phyloP scores from a whole-genome alignment of 2,113 vertebrate genomes.

The Bufo bufo region DNA sequence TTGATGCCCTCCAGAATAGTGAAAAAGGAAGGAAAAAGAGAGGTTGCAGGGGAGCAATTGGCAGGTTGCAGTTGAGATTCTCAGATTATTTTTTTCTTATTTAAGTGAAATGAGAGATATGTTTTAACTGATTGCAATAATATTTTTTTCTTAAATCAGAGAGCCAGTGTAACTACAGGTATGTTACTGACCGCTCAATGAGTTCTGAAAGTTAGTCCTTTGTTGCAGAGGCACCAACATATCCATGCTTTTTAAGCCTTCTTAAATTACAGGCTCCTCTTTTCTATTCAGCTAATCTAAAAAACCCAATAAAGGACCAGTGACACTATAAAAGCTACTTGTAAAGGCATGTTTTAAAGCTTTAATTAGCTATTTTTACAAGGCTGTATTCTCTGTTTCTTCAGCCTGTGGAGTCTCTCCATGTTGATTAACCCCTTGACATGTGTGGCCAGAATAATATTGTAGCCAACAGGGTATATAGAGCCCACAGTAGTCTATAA shows the following conservation, averaged over 20 bases:
- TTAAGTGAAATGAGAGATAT: too few relatives aligned
- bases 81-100: too few relatives aligned
- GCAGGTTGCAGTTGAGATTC: too few relatives aligned
- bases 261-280: slow-evolving; percentile 75
- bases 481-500: background rate
- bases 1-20: too few relatives aligned
- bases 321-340: slow-evolving; percentile 80
- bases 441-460: slow-evolving; percentile 46
- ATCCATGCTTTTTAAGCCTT: slow-evolving; percentile 73
- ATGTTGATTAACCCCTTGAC: slow-evolving; percentile 68
- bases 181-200: background rate
- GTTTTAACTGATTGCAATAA: background rate
- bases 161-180: background rate
- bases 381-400: slow-evolving; percentile 73
- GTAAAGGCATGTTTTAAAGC: slow-evolving; percentile 79
- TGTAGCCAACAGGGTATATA: background rate
- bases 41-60: too few relatives aligned
- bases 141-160: background rate
- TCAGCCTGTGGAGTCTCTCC: slow-evolving; percentile 68
- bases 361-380: slow-evolving; percentile 82
- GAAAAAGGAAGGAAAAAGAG: too few relatives aligned
- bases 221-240: slow-evolving; percentile 14
- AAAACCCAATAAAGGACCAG: slow-evolving; percentile 81
- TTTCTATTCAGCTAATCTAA: slow-evolving; percentile 76
- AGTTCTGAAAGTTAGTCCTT: background rate